phyloP scores from a whole-genome alignment of 2,113 vertebrate genomes.

The Cavia porcellus region DNA sequence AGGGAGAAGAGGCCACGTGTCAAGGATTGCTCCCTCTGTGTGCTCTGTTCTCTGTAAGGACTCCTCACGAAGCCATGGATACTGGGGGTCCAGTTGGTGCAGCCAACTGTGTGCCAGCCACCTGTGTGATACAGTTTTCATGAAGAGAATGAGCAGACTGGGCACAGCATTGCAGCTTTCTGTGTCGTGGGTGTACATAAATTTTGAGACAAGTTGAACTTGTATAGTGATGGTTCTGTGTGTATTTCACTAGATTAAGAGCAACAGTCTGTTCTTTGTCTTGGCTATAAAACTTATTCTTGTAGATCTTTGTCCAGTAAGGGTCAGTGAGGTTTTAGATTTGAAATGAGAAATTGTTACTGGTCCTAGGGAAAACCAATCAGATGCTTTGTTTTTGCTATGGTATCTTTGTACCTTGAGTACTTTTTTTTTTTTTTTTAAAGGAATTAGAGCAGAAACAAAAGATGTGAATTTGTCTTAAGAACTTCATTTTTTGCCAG shows the following conservation, averaged over 20 bases:
- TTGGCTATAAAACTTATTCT: constrained; percentile 51
- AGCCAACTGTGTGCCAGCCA: not conserved
- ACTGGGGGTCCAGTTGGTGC: not conserved
- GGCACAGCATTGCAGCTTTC: not conserved
- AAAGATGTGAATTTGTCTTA: constrained; percentile 25
- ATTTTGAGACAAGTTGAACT: constrained; percentile 58
- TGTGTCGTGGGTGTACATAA: not conserved
- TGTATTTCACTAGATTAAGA: constrained; percentile 62
- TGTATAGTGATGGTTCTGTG: constrained; percentile 20
- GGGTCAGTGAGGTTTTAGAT: constrained; percentile 68
- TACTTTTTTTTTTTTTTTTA: not conserved
- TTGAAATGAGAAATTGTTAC: not conserved
- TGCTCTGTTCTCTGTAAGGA: constrained; percentile 29
- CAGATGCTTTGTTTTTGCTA: constrained; percentile 35
- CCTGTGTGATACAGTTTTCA: not conserved
- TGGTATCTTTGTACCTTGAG: constrained; percentile 32
- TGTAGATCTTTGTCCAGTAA: constrained; percentile 73
- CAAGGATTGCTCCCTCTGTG: constrained; percentile 22
- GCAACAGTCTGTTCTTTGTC: constrained; percentile 52
- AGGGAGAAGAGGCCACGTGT: not conserved
- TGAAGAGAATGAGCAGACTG: not conserved
- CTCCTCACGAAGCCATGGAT: constrained; percentile 44
- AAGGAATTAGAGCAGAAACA: not conserved
- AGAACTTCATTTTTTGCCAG: not conserved
- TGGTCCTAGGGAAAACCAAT: not conserved